phyloP scores from a whole-genome alignment of 23 tunicate genomes.

The Trididemnum miniatum region DNA sequence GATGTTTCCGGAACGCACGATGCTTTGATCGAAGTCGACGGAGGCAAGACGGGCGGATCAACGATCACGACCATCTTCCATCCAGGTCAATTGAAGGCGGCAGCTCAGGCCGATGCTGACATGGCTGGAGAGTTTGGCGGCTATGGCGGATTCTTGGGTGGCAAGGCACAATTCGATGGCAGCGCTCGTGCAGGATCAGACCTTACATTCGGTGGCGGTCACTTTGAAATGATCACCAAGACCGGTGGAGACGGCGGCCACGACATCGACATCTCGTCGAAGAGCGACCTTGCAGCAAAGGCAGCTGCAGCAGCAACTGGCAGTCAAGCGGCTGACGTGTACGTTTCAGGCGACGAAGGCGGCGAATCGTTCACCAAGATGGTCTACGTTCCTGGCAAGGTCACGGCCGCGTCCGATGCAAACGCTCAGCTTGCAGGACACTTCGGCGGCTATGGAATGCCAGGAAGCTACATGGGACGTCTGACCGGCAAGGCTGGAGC shows the following conservation, averaged over 20 bases:
- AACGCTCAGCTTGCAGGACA: background rate
- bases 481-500: background rate
- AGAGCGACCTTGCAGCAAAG: background rate
- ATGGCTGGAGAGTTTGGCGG: background rate
- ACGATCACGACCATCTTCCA: background rate
- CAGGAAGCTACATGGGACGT: background rate
- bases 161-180: background rate
- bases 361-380: background rate
- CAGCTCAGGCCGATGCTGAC: background rate
- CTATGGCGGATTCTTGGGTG: background rate
- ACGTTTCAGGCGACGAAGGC: background rate
- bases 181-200: background rate
- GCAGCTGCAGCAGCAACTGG: background rate
- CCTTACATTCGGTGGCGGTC: background rate
- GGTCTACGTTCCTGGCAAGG: background rate
- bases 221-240: background rate
- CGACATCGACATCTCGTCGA: background rate
- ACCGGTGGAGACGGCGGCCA: background rate
- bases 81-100: background rate
- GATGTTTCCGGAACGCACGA: background rate
- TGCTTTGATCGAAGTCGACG: background rate
- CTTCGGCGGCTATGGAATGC: background rate
- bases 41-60: background rate
- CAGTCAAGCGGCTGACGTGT: background rate
- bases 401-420: background rate